phyloP scores from a whole-genome alignment of 2,113 vertebrate genomes.

The Beaufortia kweichowensis region DNA sequence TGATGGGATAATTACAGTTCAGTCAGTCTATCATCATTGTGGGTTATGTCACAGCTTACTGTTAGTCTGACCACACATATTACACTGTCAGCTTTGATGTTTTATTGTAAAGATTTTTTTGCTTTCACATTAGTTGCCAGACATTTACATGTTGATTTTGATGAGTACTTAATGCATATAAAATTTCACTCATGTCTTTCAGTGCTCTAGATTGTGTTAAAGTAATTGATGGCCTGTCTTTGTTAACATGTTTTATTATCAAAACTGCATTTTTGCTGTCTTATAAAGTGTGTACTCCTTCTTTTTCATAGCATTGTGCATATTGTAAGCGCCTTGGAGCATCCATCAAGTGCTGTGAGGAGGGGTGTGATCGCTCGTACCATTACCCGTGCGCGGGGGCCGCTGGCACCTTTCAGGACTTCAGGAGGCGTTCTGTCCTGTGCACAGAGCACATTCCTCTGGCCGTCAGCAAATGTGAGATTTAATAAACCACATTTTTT shows the following conservation, averaged over 20 bases:
- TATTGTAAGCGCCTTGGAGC: constrained; percentile 99
- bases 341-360: constrained; percentile 99
- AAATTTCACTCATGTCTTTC: neutral
- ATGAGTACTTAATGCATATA: neutral
- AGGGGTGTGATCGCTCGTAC: constrained; percentile 93
- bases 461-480: constrained; percentile 93
- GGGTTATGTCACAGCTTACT: constrained; percentile 4
- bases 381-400: constrained; percentile 98
- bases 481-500: too few relatives aligned
- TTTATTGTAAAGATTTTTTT: constrained; percentile 6
- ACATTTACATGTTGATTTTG: neutral
- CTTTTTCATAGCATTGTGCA: constrained; percentile 87
- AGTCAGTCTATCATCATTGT: constrained; percentile 26
- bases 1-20: constrained; percentile 11
- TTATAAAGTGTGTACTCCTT: constrained; percentile 43
- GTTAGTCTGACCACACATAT: constrained; percentile 31
- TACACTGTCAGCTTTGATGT: constrained; percentile 19
- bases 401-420: constrained; percentile 96
- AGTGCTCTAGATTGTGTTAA: neutral
- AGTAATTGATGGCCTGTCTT: neutral
- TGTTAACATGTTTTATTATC: constrained; percentile 5
- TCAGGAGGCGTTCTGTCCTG: constrained; percentile 87
- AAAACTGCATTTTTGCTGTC: neutral
- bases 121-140: neutral
- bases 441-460: constrained; percentile 95